Conservation (phyloP, 2,797 vertebrate genomes). For the Bradypodion pumilum region DNA sequence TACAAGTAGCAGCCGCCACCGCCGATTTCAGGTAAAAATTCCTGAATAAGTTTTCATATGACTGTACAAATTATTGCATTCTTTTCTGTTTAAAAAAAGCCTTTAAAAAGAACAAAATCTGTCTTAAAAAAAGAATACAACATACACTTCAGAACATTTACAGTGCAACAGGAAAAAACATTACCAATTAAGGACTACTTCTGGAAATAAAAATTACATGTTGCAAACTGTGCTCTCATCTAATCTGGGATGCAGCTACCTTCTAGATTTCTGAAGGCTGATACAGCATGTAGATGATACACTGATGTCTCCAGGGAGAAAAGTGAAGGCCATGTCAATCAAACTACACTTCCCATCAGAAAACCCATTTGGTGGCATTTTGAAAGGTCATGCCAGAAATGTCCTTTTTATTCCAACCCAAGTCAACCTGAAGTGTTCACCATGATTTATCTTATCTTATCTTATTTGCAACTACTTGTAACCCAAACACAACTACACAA, state of each 20-base stretch:
- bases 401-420: conserved; percentile 30
- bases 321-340: conserved; percentile 39
- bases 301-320: conserved; percentile 4
- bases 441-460: no score
- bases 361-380: conserved; percentile 33
- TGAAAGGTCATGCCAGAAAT: conserved; percentile 44
- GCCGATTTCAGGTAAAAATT: not conserved
- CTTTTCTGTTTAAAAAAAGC: not conserved
- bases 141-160: not conserved
- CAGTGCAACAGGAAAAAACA: not conserved
- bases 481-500: conserved; percentile 26
- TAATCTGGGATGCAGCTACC: not conserved
- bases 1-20: no score
- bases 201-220: not conserved
- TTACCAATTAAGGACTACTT: conserved; percentile 16
- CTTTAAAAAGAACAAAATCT: not conserved
- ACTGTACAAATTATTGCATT: not conserved
- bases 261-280: not conserved
- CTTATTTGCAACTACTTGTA: conserved; percentile 31
- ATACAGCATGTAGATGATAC: conserved; percentile 16
- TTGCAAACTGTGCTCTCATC: not conserved
- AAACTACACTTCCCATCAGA: conserved; percentile 37
- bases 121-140: not conserved
- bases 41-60: not conserved
- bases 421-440: conserved; percentile 27